A percentile compares a stretch with the other conserved stretches of the same genome.
Conservation (phyloP, 2,888 invertebrate genomes). For the Meliscaeva auricollis region DNA sequence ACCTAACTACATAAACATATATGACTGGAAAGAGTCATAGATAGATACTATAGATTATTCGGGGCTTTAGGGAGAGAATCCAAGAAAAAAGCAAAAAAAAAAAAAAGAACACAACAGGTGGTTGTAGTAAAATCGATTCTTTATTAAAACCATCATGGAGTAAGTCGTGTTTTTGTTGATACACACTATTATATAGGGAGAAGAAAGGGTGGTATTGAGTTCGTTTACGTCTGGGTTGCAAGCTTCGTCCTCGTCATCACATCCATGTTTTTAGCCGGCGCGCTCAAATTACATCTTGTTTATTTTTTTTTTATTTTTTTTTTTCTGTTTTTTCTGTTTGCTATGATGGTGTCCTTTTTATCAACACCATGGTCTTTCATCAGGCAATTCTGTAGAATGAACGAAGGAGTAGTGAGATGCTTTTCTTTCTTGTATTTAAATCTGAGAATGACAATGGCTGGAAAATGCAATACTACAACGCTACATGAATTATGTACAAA, state of each 20-base stretch:
- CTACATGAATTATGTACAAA: not conserved
- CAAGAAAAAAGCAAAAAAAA: no score
- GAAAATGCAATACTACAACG: constrained; percentile 48
- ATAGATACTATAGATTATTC: constrained; percentile 27
- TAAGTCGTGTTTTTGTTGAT: constrained; percentile 58
- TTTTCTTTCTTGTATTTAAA: constrained; percentile 43
- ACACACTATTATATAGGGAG: not conserved
- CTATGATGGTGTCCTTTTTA: constrained; percentile 38
- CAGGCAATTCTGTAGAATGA: constrained; percentile 16
- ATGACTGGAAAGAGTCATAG: constrained; percentile 48
- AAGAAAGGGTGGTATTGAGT: constrained; percentile 14
- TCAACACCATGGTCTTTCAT: constrained; percentile 23
- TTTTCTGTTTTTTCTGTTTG: no score
- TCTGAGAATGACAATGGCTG: constrained; percentile 61
- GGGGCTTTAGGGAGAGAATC: constrained; percentile 34
- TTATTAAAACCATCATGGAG: constrained; percentile 61
- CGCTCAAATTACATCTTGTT: constrained; percentile 51
- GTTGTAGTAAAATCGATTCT: constrained; percentile 75
- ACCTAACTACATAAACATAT: not conserved
- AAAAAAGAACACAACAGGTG: constrained; percentile 63
- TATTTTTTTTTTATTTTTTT: constrained; percentile 17
- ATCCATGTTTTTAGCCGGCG: constrained; percentile 19
- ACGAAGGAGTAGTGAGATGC: constrained; percentile 7
- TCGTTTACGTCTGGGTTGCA: constrained; percentile 47
- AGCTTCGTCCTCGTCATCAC: constrained; percentile 19